phyloP scores from a whole-genome alignment of 2,888 invertebrate species.

The Drosophila colorata region DNA sequence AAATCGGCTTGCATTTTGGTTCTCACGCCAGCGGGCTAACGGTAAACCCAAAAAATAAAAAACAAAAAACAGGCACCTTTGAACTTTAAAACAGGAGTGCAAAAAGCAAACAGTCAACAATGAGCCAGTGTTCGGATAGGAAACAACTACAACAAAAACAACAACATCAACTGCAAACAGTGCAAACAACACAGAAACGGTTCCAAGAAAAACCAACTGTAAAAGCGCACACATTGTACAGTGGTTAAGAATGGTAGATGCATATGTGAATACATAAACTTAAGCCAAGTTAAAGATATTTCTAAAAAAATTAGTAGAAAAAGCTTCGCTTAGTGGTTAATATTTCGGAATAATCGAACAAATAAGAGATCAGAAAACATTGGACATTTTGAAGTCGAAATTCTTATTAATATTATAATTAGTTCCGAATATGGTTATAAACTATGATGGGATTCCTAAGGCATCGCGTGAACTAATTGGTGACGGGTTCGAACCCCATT shows the following conservation, averaged over 20 bases:
- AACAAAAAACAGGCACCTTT: slow-evolving; percentile 57
- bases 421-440: no score
- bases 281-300: no score
- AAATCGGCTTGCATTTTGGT: slow-evolving; percentile 47
- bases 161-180: slow-evolving; percentile 28
- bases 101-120: slow-evolving; percentile 77
- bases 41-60: slow-evolving; percentile 14
- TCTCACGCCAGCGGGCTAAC: slow-evolving; percentile 63
- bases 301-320: no score
- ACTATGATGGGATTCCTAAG: no score
- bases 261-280: background rate
- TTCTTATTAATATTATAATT: no score
- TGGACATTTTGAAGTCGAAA: no score
- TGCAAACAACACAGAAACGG: slow-evolving; percentile 52
- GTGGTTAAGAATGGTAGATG: slow-evolving; percentile 28
- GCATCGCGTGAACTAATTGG: no score
- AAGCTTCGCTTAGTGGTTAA: background rate
- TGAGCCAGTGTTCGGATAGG: slow-evolving; percentile 39
- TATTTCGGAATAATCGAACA: no score
- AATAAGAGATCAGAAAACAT: no score
- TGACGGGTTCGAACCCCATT: no score
- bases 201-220: slow-evolving; percentile 68
- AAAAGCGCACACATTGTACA: slow-evolving; percentile 58
- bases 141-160: slow-evolving; percentile 18
- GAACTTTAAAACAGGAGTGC: slow-evolving; percentile 79